Evolutionary conservation across 2,113 vertebrate genomes (phyloP).

Genomic region (Poeciliopsis prolifica): DNA sequence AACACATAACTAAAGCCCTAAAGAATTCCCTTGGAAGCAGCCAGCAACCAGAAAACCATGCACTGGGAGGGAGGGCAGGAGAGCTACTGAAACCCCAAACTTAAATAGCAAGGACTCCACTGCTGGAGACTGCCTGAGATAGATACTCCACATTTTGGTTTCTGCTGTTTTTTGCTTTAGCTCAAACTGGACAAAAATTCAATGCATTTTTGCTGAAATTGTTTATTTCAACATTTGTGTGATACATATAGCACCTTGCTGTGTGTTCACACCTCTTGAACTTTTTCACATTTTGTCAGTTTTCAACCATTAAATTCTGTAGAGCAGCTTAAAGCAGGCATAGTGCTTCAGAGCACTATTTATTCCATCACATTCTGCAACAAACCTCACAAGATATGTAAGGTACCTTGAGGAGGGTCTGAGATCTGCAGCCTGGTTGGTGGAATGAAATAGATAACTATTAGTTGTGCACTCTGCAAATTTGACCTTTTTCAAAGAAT

Average conservation of each 20-base stretch:
- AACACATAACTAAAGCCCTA: constrained; percentile 68
- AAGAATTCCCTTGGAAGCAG: constrained; percentile 70
- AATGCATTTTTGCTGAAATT: neutral
- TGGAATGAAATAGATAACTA: no score
- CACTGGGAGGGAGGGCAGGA: constrained; percentile 46
- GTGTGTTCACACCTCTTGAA: neutral
- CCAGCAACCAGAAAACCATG: constrained; percentile 63
- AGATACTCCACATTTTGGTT: constrained; percentile 53
- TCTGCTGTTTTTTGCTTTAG: constrained; percentile 23
- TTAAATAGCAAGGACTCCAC: constrained; percentile 59
- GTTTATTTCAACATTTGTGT: constrained; percentile 3
- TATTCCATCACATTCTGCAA: no score
- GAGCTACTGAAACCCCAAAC: constrained; percentile 59
- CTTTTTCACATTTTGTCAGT: neutral
- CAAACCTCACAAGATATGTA: no score
- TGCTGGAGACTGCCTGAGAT: constrained; percentile 38
- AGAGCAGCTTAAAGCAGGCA: neutral
- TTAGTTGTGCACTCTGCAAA: no score
- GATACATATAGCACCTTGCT: neutral
- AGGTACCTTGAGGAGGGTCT: no score
- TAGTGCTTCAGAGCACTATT: neutral
- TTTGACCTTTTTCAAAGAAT: no score
- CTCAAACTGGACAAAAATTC: constrained; percentile 8
- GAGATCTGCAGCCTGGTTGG: no score
- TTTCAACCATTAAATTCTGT: neutral